Base-by-base conservation (phyloP, 2,888 invertebrate species). In the Oxycera nigricornis region DNA sequence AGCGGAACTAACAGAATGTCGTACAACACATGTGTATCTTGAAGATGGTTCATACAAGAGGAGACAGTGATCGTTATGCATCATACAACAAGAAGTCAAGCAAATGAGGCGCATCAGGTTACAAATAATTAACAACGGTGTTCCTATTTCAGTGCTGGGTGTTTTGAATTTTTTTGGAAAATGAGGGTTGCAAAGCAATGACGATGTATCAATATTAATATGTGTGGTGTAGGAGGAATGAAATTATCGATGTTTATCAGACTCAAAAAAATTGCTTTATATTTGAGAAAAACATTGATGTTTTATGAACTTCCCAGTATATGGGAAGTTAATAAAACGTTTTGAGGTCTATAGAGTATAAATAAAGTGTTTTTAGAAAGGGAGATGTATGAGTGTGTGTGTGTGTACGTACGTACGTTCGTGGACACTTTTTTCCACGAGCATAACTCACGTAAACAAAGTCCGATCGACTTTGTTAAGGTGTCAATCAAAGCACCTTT, bases 81-180 rank as follows among this genome's bases (percentile, higher is more conserved):
- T 46, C 46, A 11, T 46, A 17, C 46, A 46, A 46, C 46, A 46
- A 14, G 46, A 46, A 46, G 46, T 46, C 46, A 46, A 46, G 46
- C 46, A 46, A 46, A 46, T 46, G 46, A 46, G 46, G 46, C 46
- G 46, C 46, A 46, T 46, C 46, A 46, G 46, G 46, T 46, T 46
- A 46, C 46, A 46, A 7, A 46, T 46, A 46, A 46, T 46, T 46
- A 46, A 46, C 46, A 46, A n/a, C 14, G 46, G 46, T 46, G 46
- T 46, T 46, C 17, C n/a, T 46, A 17, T 46, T 46, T 46, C 17
- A 17, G 46, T 11, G 3, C 17, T 14, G 46, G 6, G 7, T n/a
- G 46, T n/a, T 46, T 3, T 7, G 3, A 46, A 2, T 46, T 46
- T 46, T 14, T 14, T 3, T 46, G 46, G 14, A 46, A 46, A 46